Base-by-base conservation (phyloP, 2,113 vertebrate species). In the Austrofundulus limnaeus region DNA sequence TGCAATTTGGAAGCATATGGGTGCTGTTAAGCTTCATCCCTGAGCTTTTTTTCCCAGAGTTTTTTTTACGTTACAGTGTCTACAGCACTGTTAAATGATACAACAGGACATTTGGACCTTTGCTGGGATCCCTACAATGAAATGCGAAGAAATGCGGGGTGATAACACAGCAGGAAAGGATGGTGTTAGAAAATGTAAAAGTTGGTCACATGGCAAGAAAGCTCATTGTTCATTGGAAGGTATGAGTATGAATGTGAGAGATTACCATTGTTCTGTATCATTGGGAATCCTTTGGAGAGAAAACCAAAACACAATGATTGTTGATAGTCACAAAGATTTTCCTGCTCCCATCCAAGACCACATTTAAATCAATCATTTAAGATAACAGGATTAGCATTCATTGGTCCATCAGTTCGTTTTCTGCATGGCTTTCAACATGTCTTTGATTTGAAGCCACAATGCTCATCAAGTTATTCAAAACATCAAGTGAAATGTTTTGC, bases 181-280 rank as follows among this genome's bases (percentile, higher is more conserved):
- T 78, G 81, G 75, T 89, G 87, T 88, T 87, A 89, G 87, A 86
- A 83, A 86, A 88, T 37, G 61, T 80, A 85, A 59, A n/a, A 86
- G 80, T 85, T 74, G 58, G 63, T 87, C 80, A 86, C 51, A 82
- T 83, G 76, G 79, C 67, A 88, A 71, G 79, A 83, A 85, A 85
- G 58, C 64, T 82, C 38, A 87, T 84, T 83, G 66, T 83, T 92
- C 87, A 92, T 90, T 88, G 38, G 77, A 20, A 86, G 76, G 65
- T 75, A 83, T 85, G 65, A 84, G 74, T 73, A 87, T 87, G 80
- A 68, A 86, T 84, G 71, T 86, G 69, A 90, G 83, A 81, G 87
- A 89, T 91, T 91, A 91, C 89, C 89, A 91, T 91, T 88, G 88
- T 82, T 90, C 87, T 87, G 88, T 91, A 91, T 91, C 89, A 91